Evolutionary conservation across 2,113 vertebrate species (phyloP), one percentile per base, ranked within the genome.

Genomic region (Festucalex cinctus): DNA sequence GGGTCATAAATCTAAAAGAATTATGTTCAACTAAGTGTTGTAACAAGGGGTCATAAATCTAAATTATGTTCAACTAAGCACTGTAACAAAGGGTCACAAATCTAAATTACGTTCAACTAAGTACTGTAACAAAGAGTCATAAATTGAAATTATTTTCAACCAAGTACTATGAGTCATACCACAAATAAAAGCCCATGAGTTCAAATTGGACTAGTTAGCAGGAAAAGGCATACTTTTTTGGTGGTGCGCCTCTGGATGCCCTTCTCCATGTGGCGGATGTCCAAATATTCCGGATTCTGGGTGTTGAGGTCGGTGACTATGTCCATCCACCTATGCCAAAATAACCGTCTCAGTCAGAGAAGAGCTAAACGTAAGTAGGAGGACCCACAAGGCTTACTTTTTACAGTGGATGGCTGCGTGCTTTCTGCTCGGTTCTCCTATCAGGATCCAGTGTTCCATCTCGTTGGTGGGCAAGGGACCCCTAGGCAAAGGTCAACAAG

Each of bases 401-500:
- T 99, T 99, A 88, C 97, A 99, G 85, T 99, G 97, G 83, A 99
- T 99, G 20, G 96, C 94, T 20, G 97, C 94, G 77, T 99, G 96
- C 78, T 99, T 99, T 85, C 95, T 94, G 80, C 97, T 99, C 0
- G 97, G 95, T 78, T 99, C 97, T 26, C 97, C 97, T 73, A 99
- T 99, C 74, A 99, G 92, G 79, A 99, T 96, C 97, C 97, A 99
- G 51, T 97, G 91, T 70, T 99, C 97, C 76, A 91, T 94, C 86
- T 99, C 97, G 68, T 95, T 95, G 65, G 88, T 86, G 64, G 93
- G 90, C 35, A 95, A 86, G 43, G 89, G 84, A 9, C 93, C 94
- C 88, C 95, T 98, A 84, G 16, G 20, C 24, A 57, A 43, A 36
- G n/a, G 17, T 32, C 37, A 5, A 9, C 14, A 46, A 17, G 5